phyloP scores from a whole-genome alignment of 2,888 invertebrate genomes.

The Pandemis cinnamomeana region DNA sequence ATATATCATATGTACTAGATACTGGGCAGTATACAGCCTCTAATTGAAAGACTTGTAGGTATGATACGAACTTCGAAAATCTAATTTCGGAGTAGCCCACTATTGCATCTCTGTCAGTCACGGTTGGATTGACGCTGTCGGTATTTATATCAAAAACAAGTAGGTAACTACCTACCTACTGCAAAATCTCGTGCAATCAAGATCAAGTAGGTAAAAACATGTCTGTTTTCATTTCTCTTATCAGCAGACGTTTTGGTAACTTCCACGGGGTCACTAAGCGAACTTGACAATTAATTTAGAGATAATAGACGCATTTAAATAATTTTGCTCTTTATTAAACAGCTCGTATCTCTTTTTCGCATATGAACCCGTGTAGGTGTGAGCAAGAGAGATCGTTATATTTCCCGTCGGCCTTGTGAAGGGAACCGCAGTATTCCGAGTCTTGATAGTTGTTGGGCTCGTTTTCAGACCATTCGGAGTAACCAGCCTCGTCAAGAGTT shows the following conservation, averaged over 20 bases:
- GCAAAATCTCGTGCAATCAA: no score
- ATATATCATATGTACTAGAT: no score
- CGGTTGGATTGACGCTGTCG: no score
- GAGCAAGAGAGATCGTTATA: constrained; percentile 40
- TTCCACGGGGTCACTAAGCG: background rate
- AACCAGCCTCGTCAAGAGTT: constrained; percentile 43
- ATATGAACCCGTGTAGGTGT: constrained; percentile 31
- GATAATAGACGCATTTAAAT: background rate
- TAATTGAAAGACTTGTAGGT: no score
- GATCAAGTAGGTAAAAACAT: no score
- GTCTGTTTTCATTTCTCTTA: background rate
- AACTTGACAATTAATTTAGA: background rate
- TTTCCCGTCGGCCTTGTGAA: constrained; percentile 39
- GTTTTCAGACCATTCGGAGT: constrained; percentile 39
- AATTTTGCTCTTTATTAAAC: background rate
- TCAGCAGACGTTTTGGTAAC: background rate
- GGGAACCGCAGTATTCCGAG: constrained; percentile 41
- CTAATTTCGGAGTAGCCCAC: no score
- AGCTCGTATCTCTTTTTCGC: constrained; percentile 35
- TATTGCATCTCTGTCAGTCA: no score
- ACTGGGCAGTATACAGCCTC: no score
- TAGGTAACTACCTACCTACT: no score
- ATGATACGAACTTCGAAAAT: no score
- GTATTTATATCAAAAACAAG: no score
- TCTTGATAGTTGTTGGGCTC: constrained; percentile 44